These are phyloP conservation scores for Drosophila sechellia DNA, from an alignment of 1,140 invertebrate species.

Conservation along the genomic window DNA sequence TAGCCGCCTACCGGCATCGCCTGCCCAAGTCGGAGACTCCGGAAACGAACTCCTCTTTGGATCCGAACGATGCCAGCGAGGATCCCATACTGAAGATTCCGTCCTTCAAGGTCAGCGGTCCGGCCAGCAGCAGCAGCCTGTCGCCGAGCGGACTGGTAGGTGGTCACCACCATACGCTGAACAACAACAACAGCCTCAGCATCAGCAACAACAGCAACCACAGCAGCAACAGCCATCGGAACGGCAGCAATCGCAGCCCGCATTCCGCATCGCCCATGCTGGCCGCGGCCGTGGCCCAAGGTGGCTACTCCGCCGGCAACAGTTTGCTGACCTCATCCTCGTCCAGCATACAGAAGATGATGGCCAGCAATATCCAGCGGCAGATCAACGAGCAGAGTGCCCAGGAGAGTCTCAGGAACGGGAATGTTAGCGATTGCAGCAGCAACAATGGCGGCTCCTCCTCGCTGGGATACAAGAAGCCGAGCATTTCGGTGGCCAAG, in stretches of 20 bases:
- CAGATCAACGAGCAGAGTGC: conserved; percentile 90
- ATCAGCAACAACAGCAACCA: conserved; percentile 28
- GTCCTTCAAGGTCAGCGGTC: conserved; percentile 92
- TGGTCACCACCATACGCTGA: conserved; percentile 29
- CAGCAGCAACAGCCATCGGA: conserved; percentile 44
- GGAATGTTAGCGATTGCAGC: conserved; percentile 84
- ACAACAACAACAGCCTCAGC: conserved; percentile 60
- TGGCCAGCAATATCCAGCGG: conserved; percentile 94
- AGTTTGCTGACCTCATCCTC: conserved; percentile 85
- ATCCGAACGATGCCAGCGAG: conserved; percentile 85
- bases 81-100: conserved; percentile 95
- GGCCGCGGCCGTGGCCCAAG: conserved; percentile 71
- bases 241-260: conserved; percentile 70
- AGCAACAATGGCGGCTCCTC: conserved; percentile 49
- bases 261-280: conserved; percentile 74
- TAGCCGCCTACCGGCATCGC: conserved; percentile 68
- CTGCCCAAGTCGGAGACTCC: conserved; percentile 84
- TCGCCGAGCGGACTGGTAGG: conserved; percentile 80
- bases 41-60: conserved; percentile 78
- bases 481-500: conserved; percentile 87
- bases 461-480: conserved; percentile 65
- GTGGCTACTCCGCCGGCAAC: conserved; percentile 16
- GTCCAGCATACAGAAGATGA: conserved; percentile 89
- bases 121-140: conserved; percentile 78
- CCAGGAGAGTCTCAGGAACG: conserved; percentile 59